A percentile compares a stretch with the other conserved stretches of the same genome.
Evolutionary conservation across 2,113 vertebrate genomes (phyloP).

Genomic region (Pongo pygmaeus): DNA sequence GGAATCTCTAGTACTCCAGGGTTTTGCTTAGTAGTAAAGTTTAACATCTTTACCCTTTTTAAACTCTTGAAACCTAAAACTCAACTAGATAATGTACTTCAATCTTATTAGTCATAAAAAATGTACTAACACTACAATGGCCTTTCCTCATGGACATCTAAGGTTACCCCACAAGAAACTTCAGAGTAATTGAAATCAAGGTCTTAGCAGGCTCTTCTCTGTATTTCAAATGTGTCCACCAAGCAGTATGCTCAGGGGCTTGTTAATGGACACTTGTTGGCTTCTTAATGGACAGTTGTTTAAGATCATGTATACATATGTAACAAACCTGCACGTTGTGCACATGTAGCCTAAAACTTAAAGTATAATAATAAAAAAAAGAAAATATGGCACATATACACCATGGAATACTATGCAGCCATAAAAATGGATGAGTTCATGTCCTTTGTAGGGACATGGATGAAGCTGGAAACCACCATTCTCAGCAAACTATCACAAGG

Average conservation of each 20-base stretch:
- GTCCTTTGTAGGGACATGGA: too few species aligned
- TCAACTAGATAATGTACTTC: conserved; percentile 32
- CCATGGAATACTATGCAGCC: too few species aligned
- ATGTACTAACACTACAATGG: background rate
- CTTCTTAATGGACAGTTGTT: too few species aligned
- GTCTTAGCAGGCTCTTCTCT: background rate
- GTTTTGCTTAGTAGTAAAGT: conserved; percentile 23
- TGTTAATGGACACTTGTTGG: background rate
- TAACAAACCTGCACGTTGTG: too few species aligned
- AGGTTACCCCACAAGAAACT: background rate
- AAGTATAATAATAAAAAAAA: too few species aligned
- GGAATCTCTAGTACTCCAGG: background rate
- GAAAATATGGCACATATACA: too few species aligned
- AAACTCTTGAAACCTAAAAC: conserved; percentile 46
- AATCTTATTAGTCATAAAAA: conserved; percentile 29
- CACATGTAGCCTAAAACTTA: too few species aligned
- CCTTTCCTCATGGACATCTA: conserved; percentile 4
- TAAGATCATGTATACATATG: too few species aligned
- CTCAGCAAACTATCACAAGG: too few species aligned
- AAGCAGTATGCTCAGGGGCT: background rate
- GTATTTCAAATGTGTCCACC: conserved; percentile 3
- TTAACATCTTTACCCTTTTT: conserved; percentile 49
- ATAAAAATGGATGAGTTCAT: too few species aligned
- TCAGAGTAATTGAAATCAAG: conserved; percentile 22
- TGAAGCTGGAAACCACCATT: too few species aligned